Evolutionary conservation across 2,797 vertebrate genomes (phyloP).

Genomic region (Podarcis siculus): DNA sequence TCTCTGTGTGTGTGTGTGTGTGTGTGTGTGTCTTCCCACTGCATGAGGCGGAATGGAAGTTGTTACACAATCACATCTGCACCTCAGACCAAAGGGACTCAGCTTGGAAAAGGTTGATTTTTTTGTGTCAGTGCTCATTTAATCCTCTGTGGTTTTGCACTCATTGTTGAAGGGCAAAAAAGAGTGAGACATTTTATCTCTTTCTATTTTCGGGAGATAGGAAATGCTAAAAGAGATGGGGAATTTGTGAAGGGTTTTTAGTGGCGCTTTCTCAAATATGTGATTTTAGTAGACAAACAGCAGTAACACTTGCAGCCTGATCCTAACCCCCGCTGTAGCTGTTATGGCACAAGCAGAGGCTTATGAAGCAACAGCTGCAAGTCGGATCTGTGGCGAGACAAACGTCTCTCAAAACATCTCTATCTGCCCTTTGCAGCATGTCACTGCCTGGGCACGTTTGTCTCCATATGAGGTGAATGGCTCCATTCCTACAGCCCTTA

Average conservation of each 20-base stretch:
- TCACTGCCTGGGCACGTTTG: neutral
- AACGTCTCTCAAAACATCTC: neutral
- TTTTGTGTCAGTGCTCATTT: conserved; percentile 44
- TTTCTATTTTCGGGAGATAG: conserved; percentile 30
- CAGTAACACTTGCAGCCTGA: conserved; percentile 19
- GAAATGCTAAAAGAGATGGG: conserved; percentile 27
- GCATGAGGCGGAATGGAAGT: conserved; percentile 17
- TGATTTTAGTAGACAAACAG: conserved; percentile 28
- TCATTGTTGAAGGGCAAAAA: conserved; percentile 26
- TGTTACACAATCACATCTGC: conserved; percentile 14
- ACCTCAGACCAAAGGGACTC: conserved; percentile 29
- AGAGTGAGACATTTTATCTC: conserved; percentile 34
- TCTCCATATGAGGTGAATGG: neutral
- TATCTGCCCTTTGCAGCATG: neutral
- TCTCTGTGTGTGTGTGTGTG: no score
- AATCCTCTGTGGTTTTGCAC: conserved; percentile 36
- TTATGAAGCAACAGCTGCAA: neutral
- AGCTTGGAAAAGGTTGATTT: conserved; percentile 33
- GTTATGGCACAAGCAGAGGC: neutral
- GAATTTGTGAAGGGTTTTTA: conserved; percentile 28
- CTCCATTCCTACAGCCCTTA: neutral
- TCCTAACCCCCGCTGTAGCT: conserved; percentile 12
- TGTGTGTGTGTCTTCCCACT: neutral
- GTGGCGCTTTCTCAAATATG: conserved; percentile 38
- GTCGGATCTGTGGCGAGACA: neutral